A percentile compares a stretch with the other conserved stretches of the same genome.
phyloP scores from a whole-genome alignment of 2,797 vertebrate species.

The Dipus sagitta region DNA sequence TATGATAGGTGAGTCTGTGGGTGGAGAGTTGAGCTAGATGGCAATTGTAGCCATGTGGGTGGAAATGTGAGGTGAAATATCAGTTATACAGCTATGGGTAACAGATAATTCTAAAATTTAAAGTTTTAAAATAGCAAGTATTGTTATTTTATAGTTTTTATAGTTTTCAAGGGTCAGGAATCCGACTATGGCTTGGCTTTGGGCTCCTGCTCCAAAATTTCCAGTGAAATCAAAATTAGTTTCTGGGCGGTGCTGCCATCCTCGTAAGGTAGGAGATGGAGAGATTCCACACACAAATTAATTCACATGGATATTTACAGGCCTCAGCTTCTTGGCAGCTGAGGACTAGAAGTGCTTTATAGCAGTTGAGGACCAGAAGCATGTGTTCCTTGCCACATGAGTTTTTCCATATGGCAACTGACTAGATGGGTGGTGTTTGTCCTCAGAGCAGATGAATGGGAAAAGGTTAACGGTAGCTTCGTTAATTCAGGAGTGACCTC shows the following conservation, averaged over 20 bases:
- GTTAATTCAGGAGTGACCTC: not conserved
- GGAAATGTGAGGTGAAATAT: not conserved
- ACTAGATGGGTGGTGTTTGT: not conserved
- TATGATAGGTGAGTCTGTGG: not conserved
- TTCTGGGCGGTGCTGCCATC: not conserved
- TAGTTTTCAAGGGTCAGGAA: not conserved
- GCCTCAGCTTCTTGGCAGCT: not conserved
- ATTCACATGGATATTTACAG: not conserved
- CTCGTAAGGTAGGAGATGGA: not conserved
- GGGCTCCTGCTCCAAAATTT: not conserved
- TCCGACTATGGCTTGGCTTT: not conserved
- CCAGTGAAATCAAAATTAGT: not conserved
- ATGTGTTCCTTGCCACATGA: not conserved
- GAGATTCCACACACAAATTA: not conserved
- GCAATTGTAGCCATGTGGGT: not conserved
- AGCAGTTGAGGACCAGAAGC: not conserved
- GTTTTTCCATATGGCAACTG: not conserved
- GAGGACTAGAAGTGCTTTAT: not conserved
- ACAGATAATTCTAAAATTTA: not conserved
- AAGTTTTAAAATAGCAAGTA: not conserved
- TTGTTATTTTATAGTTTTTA: not conserved
- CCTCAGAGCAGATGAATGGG: not conserved
- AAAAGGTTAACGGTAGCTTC: not conserved
- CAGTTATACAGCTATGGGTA: not conserved
- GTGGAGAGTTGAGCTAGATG: not conserved